These are phyloP conservation scores for Rhizomys pruinosus DNA, from an alignment of 2,113 vertebrate species.

Conservation along the genomic window DNA sequence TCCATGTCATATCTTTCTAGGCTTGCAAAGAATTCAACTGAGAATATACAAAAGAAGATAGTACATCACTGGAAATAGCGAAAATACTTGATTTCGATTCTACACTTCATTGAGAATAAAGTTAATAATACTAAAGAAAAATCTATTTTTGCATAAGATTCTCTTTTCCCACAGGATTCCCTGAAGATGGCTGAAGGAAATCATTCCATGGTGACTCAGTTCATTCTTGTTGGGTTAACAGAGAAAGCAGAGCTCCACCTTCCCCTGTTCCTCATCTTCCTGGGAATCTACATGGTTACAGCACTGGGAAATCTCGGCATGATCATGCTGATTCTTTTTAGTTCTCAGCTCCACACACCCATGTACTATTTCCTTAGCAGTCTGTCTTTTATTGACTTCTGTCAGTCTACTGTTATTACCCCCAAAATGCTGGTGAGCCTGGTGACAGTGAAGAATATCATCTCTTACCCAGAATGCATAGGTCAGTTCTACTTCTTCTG, in stretches of 20 bases:
- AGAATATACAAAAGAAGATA: too few species aligned
- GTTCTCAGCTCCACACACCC: conserved; percentile 1
- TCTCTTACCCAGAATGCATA: conserved; percentile 49
- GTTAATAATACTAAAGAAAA: neutral
- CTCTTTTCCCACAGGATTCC: neutral
- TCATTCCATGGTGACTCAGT: neutral
- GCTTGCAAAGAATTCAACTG: too few species aligned
- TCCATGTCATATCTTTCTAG: too few species aligned
- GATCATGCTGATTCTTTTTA: neutral
- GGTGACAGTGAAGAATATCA: neutral
- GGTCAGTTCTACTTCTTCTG: conserved; percentile 39
- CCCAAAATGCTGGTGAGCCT: conserved; percentile 6
- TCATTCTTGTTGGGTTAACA: neutral
- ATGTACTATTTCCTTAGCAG: conserved; percentile 34
- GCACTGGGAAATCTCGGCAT: conserved; percentile 4
- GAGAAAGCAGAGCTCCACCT: neutral
- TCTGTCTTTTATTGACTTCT: conserved; percentile 26
- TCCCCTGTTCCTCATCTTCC: neutral
- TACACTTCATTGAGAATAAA: too few species aligned
- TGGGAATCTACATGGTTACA: neutral
- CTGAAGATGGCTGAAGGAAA: neutral
- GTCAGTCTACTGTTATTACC: neutral
- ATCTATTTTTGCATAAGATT: neutral
- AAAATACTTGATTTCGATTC: too few species aligned
- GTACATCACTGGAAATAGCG: too few species aligned